Conservation (phyloP, 2,888 invertebrate species). For the Erebia palarica region DNA sequence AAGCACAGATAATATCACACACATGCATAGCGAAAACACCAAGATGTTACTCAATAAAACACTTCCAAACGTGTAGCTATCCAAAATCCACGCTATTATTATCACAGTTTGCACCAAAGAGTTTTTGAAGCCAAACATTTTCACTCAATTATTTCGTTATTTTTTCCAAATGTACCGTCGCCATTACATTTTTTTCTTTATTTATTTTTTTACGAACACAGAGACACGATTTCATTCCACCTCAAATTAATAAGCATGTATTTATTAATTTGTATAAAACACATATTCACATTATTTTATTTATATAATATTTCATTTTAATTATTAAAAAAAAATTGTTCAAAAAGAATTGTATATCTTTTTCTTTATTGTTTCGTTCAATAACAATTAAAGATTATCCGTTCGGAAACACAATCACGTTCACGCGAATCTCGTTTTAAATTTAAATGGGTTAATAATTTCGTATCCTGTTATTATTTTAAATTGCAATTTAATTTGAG, state of each 20-base stretch:
- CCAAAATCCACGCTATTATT: slow-evolving; percentile 55
- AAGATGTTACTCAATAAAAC: slow-evolving; percentile 56
- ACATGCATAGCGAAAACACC: slow-evolving; percentile 47
- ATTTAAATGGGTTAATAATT: slow-evolving; percentile 12
- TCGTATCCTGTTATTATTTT: slow-evolving; percentile 12
- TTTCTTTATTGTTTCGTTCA: not conserved
- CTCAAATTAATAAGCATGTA: not conserved
- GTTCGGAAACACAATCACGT: not conserved
- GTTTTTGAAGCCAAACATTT: slow-evolving; percentile 73
- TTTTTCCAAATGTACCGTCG: not conserved
- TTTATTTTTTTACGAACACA: not conserved
- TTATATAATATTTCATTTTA: not conserved
- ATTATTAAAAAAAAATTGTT: not conserved
- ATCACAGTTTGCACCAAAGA: slow-evolving; percentile 56
- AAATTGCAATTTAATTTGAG: slow-evolving; percentile 6
- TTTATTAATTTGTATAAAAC: not conserved
- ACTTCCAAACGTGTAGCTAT: slow-evolving; percentile 61
- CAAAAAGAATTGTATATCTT: not conserved
- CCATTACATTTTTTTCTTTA: slow-evolving; percentile 1
- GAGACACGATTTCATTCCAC: not conserved
- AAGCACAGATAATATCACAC: slow-evolving; percentile 54
- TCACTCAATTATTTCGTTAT: slow-evolving; percentile 37
- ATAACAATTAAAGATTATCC: not conserved
- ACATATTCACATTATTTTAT: slow-evolving; percentile 1
- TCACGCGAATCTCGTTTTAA: slow-evolving; percentile 10